These are phyloP conservation scores for Drosophila athabasca DNA, from an alignment of 1,140 invertebrate species.

Conservation along the genomic window DNA sequence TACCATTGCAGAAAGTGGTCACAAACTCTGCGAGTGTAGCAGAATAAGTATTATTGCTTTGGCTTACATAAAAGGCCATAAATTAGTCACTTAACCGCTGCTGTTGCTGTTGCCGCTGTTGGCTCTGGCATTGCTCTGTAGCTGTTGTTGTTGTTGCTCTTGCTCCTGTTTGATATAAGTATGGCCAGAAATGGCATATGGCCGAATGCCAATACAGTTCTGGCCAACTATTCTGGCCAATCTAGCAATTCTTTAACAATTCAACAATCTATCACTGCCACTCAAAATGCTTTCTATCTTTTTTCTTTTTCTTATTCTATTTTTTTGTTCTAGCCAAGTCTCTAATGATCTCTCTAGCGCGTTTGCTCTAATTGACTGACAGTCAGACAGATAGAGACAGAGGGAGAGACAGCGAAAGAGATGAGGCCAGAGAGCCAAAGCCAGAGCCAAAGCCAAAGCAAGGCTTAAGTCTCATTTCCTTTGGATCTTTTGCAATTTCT, in stretches of 20 bases:
- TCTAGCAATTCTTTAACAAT: constrained; percentile 56
- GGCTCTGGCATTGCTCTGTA: constrained; percentile 30
- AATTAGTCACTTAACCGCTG: constrained; percentile 78
- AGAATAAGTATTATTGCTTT: constrained; percentile 61
- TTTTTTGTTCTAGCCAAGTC: constrained; percentile 4
- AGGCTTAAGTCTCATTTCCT: constrained; percentile 1
- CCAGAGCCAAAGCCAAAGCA: too few relatives aligned
- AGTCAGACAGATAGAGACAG: constrained; percentile 9
- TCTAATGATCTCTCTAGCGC: constrained; percentile 53
- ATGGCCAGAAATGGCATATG: constrained; percentile 71
- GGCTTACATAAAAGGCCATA: constrained; percentile 78
- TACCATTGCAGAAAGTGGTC: constrained; percentile 70
- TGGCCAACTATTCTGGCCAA: constrained; percentile 44
- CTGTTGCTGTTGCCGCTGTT: constrained; percentile 4
- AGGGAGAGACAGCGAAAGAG: constrained; percentile 16
- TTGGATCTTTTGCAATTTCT: constrained; percentile 45
- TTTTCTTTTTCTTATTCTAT: constrained; percentile 7
- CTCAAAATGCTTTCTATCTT: constrained; percentile 61
- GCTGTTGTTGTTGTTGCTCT: constrained; percentile 11
- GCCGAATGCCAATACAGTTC: constrained; percentile 60
- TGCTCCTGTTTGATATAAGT: constrained; percentile 68
- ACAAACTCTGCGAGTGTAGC: constrained; percentile 41
- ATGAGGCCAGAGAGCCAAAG: too few relatives aligned
- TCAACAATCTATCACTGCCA: constrained; percentile 61
- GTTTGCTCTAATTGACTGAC: constrained; percentile 54